Evolutionary conservation across 1,140 invertebrate genomes (phyloP), one percentile per base, ranked within the genome.

Genomic region (Marisa cornuarietis): DNA sequence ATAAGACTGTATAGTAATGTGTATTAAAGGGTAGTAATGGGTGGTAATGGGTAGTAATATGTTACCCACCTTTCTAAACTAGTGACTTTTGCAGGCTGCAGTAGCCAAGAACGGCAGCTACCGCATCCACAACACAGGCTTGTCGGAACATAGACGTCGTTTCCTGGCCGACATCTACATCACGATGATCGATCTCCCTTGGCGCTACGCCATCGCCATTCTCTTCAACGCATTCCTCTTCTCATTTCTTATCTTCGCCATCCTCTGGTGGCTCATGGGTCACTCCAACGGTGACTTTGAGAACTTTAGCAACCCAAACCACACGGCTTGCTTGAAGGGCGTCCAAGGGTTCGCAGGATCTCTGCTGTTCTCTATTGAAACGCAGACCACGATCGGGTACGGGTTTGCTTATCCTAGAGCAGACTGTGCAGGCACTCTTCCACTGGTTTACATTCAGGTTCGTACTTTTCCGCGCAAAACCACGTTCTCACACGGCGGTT

Each of bases 141-240:
- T 89, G 0, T 83, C 79, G 31, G 84, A 85, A 49, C 83, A 86
- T 69, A 79, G 81, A 49, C 80, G 81, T 7, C 82, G 83, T 20
- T 90, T 84, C 65, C 65, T 90, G 16, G 81, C 85, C n/a, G 88
- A 90, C 62, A 62, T 88, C 5, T 90, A 88, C 82, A 85, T 87
- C 52, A 87, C 87, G 20, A 76, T 90, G 22, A 83, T 90, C 24
- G 88, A 90, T 71, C 78, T 90, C 31, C 96, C 98, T 91, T 99
- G 98, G 97, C 94, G 97, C n/a, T 99, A 97, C 96, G 99, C 97
- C 1, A 91, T 99, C 26, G 92, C 98, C 54, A 95, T 97, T 68
- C 98, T 99, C 88, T 95, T 96, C 0, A 92, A 98, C 84, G 96
- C 95, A 54, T 99, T 99, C 88, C 93, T 99, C 42, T 90, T 97